phyloP scores from a whole-genome alignment of 2,888 invertebrate species.

The Dioctria rufipes region DNA sequence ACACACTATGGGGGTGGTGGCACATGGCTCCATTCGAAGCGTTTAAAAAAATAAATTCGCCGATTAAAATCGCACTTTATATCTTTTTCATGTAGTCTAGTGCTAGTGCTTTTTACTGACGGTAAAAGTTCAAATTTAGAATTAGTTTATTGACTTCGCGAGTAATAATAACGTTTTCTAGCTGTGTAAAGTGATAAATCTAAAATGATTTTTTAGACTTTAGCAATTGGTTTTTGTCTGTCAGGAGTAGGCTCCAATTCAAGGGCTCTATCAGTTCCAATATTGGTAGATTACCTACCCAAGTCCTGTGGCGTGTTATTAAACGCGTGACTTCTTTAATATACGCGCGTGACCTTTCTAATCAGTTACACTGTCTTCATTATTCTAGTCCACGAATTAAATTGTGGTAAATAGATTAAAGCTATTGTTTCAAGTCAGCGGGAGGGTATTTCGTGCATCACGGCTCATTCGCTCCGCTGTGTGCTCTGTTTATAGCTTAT shows the following conservation, averaged over 20 bases:
- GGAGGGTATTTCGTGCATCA: not conserved
- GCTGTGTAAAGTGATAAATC: no score
- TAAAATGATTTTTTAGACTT: no score
- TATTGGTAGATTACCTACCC: not conserved
- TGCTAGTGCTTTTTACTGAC: conserved; percentile 10
- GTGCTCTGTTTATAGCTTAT: not conserved
- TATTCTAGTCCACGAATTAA: not conserved
- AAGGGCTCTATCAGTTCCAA: not conserved
- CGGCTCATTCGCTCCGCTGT: not conserved
- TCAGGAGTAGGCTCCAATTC: not conserved
- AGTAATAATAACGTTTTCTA: no score
- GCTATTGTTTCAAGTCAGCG: not conserved
- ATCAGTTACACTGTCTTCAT: not conserved
- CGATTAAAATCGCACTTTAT: not conserved
- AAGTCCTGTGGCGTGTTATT: not conserved
- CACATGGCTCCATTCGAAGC: not conserved
- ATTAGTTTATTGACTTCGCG: conserved; percentile 29
- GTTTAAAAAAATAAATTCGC: not conserved
- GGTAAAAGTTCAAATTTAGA: conserved; percentile 32
- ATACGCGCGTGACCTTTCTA: not conserved
- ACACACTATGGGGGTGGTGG: not conserved
- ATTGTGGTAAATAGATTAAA: conserved; percentile 26
- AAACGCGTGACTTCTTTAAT: not conserved
- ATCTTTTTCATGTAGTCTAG: not conserved
- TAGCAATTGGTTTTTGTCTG: not conserved